These are phyloP conservation scores for Ophion ellenae DNA, from an alignment of 2,888 invertebrate genomes.

Conservation along the genomic window DNA sequence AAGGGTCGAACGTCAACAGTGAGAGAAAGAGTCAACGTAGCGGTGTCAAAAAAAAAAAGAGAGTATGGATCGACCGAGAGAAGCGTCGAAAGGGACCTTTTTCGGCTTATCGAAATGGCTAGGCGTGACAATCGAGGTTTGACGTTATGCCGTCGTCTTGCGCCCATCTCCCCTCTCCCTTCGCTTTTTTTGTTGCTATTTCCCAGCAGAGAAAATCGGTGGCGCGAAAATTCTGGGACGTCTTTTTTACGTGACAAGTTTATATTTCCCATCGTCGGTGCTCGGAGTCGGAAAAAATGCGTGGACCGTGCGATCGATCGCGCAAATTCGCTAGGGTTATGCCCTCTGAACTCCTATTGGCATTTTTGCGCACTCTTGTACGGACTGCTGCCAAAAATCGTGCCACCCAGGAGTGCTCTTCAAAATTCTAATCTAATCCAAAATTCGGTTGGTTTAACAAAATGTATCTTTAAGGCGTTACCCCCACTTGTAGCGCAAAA, in stretches of 20 bases:
- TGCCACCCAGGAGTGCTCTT: no score
- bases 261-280: background rate
- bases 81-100: slow-evolving; percentile 48
- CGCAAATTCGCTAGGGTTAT: no score
- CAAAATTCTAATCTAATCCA: no score
- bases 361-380: no score
- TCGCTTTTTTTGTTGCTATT: slow-evolving; percentile 14
- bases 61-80: slow-evolving; percentile 24
- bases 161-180: background rate
- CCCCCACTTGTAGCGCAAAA: no score
- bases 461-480: no score
- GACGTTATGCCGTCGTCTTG: slow-evolving; percentile 12
- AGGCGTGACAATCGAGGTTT: slow-evolving; percentile 37
- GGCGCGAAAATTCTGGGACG: slow-evolving; percentile 2
- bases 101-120: slow-evolving; percentile 57
- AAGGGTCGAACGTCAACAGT: slow-evolving; percentile 16
- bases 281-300: background rate
- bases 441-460: no score
- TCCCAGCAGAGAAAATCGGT: background rate
- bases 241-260: slow-evolving; percentile 20
- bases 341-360: no score
- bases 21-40: slow-evolving; percentile 18
- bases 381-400: no score
- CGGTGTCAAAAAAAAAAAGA: slow-evolving; percentile 23
- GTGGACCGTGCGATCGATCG: background rate